Evolutionary conservation across 2,888 invertebrate species (phyloP), one percentile per base, ranked within the genome.

Genomic region (Tanypteryx hageni): DNA sequence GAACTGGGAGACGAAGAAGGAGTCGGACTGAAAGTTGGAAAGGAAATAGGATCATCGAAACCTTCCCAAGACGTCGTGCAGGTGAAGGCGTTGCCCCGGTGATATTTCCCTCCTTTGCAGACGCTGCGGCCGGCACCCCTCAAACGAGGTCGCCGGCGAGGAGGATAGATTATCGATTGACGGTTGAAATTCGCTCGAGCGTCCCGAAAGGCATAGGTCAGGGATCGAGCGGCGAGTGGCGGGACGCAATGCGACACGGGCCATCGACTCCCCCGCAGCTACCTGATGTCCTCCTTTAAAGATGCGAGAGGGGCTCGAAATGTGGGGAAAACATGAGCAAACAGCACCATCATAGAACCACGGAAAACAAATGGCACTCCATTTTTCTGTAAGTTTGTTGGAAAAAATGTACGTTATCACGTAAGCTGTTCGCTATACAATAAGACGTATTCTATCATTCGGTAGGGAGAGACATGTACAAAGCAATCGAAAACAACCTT

Each of bases 1-100:
- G 22, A 22, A 31, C 18, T 64, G 64, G 61, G 61, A 64, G 89
- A 89, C 64, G 89, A 89, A 64, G 89, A 64, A 59, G 64, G 56
- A 89, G 89, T n/a, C 61, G 44, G 86, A 59, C 86, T 27, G 83
- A 31, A 59, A 31, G 86, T 59, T 31, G 61, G 89, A 64, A 11
- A 27, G 89, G 44, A 89, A 89, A 89, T 89, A 64, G 89, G 89
- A 89, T 89, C 89, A 89, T 61, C 89, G 89, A 89, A 89, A 89
- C 76, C 76, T 76, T 76, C 76, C 76, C 22, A 27, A 76, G 76
- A 76, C 76, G 76, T 27, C 76, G 76, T 76, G 22, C 76, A 27
- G 76, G 44, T 44, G 82, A 27, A 16, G 31, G 86, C 56, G 86
- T 16, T 61, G 86, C 59, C 86, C 27, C 86, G 64, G 3, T 9